Evolutionary conservation across 2,888 invertebrate genomes (phyloP).

Genomic region (Drosophila recens): DNA sequence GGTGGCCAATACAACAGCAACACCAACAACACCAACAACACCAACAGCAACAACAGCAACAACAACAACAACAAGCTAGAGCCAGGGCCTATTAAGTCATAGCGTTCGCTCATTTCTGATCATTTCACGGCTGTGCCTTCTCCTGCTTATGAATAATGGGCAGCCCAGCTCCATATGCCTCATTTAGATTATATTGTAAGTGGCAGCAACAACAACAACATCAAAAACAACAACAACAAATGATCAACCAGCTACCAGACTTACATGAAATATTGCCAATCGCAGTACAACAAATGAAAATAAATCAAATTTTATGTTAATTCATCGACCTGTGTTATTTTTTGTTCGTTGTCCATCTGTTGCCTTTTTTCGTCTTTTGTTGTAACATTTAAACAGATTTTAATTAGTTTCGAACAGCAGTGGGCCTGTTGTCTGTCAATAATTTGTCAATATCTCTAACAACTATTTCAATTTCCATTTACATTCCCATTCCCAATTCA

Average conservation of each 20-base stretch:
- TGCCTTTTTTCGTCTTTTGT: conserved; percentile 19
- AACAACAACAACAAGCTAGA: conserved; percentile 35
- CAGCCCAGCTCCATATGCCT: conserved; percentile 61
- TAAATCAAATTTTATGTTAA: conserved; percentile 65
- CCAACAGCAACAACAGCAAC: conserved; percentile 38
- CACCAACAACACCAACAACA: too few relatives aligned
- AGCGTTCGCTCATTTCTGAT: conserved; percentile 75
- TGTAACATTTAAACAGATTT: conserved; percentile 66
- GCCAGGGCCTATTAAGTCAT: conserved; percentile 83
- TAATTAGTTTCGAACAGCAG: conserved; percentile 81
- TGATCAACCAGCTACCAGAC: conserved; percentile 48
- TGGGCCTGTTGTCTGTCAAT: conserved; percentile 58
- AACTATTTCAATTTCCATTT: conserved; percentile 34
- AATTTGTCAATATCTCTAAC: conserved; percentile 69
- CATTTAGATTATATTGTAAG: conserved; percentile 82
- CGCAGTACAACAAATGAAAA: conserved; percentile 54
- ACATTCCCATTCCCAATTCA: conserved; percentile 42
- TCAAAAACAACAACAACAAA: conserved; percentile 27
- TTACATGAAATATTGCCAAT: conserved; percentile 79
- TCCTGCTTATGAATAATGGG: conserved; percentile 75
- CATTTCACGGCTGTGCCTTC: conserved; percentile 69
- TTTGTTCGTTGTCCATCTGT: neutral
- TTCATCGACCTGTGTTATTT: conserved; percentile 49
- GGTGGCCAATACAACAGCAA: conserved; percentile 52
- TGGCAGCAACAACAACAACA: conserved; percentile 44